Evolutionary conservation across 2,797 vertebrate genomes (phyloP).

Genomic region (Acipenser oxyrinchus): DNA sequence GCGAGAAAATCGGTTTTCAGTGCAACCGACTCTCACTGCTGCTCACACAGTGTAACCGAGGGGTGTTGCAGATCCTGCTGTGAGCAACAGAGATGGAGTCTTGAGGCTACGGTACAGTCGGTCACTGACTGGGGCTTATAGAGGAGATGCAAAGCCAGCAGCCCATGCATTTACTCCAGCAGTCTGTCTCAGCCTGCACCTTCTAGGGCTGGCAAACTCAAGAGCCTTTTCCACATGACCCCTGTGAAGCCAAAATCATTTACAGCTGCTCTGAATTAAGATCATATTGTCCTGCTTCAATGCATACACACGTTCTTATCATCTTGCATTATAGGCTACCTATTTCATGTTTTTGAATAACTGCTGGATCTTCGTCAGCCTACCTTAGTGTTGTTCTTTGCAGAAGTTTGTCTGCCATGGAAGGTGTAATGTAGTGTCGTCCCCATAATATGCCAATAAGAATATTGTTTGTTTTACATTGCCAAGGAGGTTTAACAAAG

Average conservation of each 20-base stretch:
- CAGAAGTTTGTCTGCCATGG: too few relatives aligned
- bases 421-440: too few relatives aligned
- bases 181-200: background rate
- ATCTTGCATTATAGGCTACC: constrained; percentile 40
- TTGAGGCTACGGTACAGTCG: too few relatives aligned
- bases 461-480: too few relatives aligned
- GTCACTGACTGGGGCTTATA: too few relatives aligned
- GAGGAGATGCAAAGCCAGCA: background rate
- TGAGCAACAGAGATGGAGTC: too few relatives aligned
- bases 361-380: background rate
- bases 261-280: constrained; percentile 28
- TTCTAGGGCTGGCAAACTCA: background rate
- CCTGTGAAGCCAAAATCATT: background rate
- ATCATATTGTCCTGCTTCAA: constrained; percentile 22
- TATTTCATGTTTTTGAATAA: constrained; percentile 41
- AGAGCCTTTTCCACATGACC: background rate
- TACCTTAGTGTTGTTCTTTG: too few relatives aligned
- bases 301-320: constrained; percentile 20
- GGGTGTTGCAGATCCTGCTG: background rate
- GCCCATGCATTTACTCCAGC: background rate
- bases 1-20: constrained; percentile 28
- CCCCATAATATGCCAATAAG: too few relatives aligned
- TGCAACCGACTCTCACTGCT: too few relatives aligned
- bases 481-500: too few relatives aligned
- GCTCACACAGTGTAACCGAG: background rate